Evolutionary conservation across 2,797 vertebrate species (phyloP), one percentile per base, ranked within the genome.

Genomic region (Erpetoichthys calabaricus): DNA sequence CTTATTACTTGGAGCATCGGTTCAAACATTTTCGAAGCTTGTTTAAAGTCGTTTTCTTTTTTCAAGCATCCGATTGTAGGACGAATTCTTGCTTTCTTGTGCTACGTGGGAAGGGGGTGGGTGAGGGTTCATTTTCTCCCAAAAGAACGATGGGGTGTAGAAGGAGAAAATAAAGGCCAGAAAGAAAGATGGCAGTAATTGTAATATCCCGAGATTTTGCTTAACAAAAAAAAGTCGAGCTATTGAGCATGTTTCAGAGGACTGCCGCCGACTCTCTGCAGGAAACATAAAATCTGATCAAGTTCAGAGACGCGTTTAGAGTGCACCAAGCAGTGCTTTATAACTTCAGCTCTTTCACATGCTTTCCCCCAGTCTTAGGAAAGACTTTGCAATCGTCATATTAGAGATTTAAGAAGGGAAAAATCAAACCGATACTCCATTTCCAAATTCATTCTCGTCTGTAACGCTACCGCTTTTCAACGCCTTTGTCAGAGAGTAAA

Each of bases 211-310:
- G 65, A 84, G 77, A 73, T 80, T 78, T 66, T 71, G 70, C 77
- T 73, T 73, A 79, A 76, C 78, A 75, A 74, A 61, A 25, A 77
- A 75, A 84, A 78, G 71, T 76, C 76, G 80, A 73, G 72, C 81
- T 80, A 89, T 90, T 87, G 85, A 91, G 79, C 73, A 74, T 74
- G 75, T 80, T 89, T 87, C 78, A 79, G 69, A 83, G 80, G 73
- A 80, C 78, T 80, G 75, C 83, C 86, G 79, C 86, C 85, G 86
- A 86, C 86, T 90, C 90, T 78, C 89, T 87, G 86, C 91, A 90
- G 90, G 91, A 94, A 89, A 86, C 84, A 80, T 71, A 88, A 80
- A 89, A 89, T 92, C 91, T 94, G 89, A 94, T 92, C 91, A 93
- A 93, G 92, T 94, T 96, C 90, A 94, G 86, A 92, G 91, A 81